Conservation (phyloP, 2,797 vertebrate genomes). For the Sebastes wilsoni region DNA sequence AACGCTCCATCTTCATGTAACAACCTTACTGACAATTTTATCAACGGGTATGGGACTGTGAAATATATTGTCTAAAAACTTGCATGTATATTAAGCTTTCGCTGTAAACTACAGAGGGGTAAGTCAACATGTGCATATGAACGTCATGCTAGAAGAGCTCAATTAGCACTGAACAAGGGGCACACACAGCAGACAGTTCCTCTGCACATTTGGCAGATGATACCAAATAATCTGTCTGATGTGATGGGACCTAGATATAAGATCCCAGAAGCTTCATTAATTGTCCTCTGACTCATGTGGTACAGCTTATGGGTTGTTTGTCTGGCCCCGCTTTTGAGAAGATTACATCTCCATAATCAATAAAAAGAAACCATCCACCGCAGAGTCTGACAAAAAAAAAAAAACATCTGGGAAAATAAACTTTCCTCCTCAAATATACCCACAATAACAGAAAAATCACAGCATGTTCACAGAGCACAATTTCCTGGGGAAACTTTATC, state of each 20-base stretch:
- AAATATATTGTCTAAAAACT: not conserved
- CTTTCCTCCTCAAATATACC: slow-evolving; percentile 1
- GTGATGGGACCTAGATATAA: slow-evolving; percentile 49
- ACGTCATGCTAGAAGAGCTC: not conserved
- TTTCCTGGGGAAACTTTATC: slow-evolving; percentile 12
- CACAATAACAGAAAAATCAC: slow-evolving; percentile 22
- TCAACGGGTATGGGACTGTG: not conserved
- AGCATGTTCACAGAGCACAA: slow-evolving; percentile 8
- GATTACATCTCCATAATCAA: slow-evolving; percentile 83
- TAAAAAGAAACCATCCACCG: slow-evolving; percentile 62
- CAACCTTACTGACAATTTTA: not conserved
- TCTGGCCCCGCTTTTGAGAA: slow-evolving; percentile 72
- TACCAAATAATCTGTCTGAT: slow-evolving; percentile 13
- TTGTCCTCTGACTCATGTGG: slow-evolving; percentile 64
- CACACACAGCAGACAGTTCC: not conserved
- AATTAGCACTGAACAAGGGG: not conserved
- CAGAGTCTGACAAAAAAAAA: slow-evolving; percentile 16
- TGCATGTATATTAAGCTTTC: not conserved
- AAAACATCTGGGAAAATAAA: slow-evolving; percentile 53
- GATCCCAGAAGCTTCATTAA: slow-evolving; percentile 54
- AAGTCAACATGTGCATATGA: not conserved
- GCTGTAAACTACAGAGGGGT: not conserved
- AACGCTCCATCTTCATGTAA: not conserved
- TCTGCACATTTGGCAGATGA: slow-evolving; percentile 24
- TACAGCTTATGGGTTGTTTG: slow-evolving; percentile 65